phyloP scores from a whole-genome alignment of 2,888 invertebrate species.

The Mechanitis mazaeus region DNA sequence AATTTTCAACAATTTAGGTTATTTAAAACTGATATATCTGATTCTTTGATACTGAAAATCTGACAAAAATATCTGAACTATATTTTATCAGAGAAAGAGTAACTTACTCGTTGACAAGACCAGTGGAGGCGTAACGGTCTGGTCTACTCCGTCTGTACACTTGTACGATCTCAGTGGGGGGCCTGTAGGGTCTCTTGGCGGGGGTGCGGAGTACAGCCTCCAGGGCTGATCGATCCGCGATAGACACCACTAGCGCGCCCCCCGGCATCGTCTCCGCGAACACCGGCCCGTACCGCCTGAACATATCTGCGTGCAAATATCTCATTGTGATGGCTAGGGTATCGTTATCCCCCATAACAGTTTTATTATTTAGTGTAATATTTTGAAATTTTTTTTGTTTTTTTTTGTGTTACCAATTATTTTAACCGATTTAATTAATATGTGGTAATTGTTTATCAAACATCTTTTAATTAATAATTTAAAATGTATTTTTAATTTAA shows the following conservation, averaged over 20 bases:
- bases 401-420: too few species aligned
- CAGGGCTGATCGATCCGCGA: constrained; percentile 83
- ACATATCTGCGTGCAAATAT: constrained; percentile 79
- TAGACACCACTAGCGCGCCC: constrained; percentile 83
- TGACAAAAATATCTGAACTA: neutral
- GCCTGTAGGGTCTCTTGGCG: constrained; percentile 86
- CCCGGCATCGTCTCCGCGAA: constrained; percentile 86
- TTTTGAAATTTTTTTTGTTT: too few species aligned
- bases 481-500: too few species aligned
- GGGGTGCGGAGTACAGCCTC: constrained; percentile 85
- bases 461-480: too few species aligned
- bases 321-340: constrained; percentile 54
- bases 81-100: constrained; percentile 18
- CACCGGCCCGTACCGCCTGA: constrained; percentile 83
- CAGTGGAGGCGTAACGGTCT: constrained; percentile 88
- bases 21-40: too few species aligned
- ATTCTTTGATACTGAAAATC: too few species aligned
- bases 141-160: constrained; percentile 83
- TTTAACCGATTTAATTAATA: too few species aligned
- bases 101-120: constrained; percentile 89
- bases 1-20: too few species aligned
- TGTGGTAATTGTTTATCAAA: too few species aligned
- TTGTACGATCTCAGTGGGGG: constrained; percentile 88
- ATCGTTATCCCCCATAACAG: constrained; percentile 16
- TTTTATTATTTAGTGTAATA: constrained; percentile 3